Percentiles rank a stretch among this genome's conserved stretches.
Evolutionary conservation across 2,113 vertebrate species (phyloP).

Genomic region (Delphinapterus leucas): DNA sequence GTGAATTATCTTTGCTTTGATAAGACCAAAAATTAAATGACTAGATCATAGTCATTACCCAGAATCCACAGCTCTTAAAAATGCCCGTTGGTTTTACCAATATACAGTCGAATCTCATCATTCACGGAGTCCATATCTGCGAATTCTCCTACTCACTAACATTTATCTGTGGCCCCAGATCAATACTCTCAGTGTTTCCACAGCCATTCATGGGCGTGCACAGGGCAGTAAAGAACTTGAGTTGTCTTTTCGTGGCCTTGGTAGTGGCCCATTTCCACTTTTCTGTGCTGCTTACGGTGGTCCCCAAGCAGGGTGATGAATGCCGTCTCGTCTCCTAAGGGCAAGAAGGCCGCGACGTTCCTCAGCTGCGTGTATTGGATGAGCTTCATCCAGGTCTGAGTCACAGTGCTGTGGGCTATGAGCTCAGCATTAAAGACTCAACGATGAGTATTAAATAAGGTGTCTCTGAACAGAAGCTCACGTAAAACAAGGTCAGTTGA

Average conservation of each 20-base stretch:
- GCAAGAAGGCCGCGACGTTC: neutral
- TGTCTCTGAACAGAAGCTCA: too few species aligned
- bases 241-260: too few species aligned
- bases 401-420: neutral
- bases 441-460: too few species aligned
- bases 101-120: neutral
- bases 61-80: neutral
- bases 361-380: neutral
- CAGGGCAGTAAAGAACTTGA: too few species aligned
- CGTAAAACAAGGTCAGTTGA: too few species aligned
- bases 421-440: neutral
- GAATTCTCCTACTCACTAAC: neutral
- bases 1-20: neutral
- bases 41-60: neutral
- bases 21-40: neutral
- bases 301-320: neutral
- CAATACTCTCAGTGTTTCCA: neutral
- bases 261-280: neutral
- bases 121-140: neutral
- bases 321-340: fast-evolving
- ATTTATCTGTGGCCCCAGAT: neutral
- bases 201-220: neutral
- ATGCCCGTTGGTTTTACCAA: neutral
- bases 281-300: too few species aligned
- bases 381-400: neutral